These are phyloP conservation scores for Nyctibius bracteatus DNA, from an alignment of 2,113 vertebrate species.

Conservation along the genomic window DNA sequence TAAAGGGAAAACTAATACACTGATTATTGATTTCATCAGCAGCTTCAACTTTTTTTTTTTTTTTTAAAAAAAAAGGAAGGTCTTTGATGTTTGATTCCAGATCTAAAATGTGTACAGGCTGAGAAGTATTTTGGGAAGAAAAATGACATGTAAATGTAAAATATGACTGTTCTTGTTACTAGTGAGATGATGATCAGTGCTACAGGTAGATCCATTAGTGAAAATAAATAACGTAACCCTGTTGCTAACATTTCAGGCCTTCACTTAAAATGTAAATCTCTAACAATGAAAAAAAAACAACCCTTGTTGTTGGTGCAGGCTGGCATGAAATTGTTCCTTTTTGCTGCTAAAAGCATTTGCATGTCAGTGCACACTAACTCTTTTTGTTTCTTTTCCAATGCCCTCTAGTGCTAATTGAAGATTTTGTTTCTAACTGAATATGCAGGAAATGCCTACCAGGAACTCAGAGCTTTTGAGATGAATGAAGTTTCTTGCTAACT, in stretches of 20 bases:
- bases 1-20: background rate
- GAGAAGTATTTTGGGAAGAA: background rate
- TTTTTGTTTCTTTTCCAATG: slow-evolving; percentile 56
- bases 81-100: background rate
- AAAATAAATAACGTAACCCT: slow-evolving; percentile 1
- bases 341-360: slow-evolving; percentile 44
- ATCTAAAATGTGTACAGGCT: background rate
- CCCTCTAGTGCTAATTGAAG: slow-evolving; percentile 60
- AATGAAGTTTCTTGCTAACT: slow-evolving; percentile 52
- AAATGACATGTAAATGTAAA: background rate
- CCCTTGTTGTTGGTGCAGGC: background rate
- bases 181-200: background rate
- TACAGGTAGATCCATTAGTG: background rate
- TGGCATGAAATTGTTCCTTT: slow-evolving; percentile 39
- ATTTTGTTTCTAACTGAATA: slow-evolving; percentile 58
- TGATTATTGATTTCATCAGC: background rate
- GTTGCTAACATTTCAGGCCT: background rate
- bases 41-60: background rate
- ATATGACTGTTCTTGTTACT: background rate
- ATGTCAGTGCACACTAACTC: slow-evolving; percentile 30
- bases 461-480: slow-evolving; percentile 35
- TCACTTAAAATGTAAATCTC: slow-evolving; percentile 31
- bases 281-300: background rate
- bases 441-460: slow-evolving; percentile 53
- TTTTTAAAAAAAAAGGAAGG: background rate